Percentiles rank a stretch among this genome's conserved stretches.
phyloP scores from a whole-genome alignment of 1,140 invertebrate genomes.

The Cydia amplana region DNA sequence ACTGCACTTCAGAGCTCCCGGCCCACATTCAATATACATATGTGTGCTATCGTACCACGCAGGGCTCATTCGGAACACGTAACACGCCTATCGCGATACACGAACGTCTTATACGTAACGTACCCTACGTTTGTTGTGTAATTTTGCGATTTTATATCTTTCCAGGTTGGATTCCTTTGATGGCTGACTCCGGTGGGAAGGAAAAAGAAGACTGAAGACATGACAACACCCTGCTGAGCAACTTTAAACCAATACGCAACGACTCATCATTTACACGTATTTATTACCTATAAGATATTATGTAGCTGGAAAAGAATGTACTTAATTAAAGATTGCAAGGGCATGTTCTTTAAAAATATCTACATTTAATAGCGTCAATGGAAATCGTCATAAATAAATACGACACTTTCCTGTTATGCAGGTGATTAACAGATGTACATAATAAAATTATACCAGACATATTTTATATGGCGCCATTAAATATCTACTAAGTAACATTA shows the following conservation, averaged over 20 bases:
- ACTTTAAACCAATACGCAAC: not conserved
- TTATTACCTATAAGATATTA: slow-evolving; percentile 40
- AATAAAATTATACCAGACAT: not conserved
- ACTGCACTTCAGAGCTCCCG: slow-evolving; percentile 75
- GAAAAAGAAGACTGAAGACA: too few species aligned
- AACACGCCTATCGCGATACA: slow-evolving; percentile 46
- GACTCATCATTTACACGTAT: not conserved
- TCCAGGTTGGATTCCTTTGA: slow-evolving; percentile 16
- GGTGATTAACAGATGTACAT: not conserved
- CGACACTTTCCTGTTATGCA: not conserved
- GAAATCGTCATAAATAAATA: slow-evolving; percentile 3
- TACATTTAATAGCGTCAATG: not conserved
- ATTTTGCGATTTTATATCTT: slow-evolving; percentile 29
- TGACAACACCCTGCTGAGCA: not conserved
- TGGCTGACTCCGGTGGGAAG: not conserved
- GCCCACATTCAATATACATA: slow-evolving; percentile 43
- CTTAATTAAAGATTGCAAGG: not conserved
- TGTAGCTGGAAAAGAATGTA: slow-evolving; percentile 34
- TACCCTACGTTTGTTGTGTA: slow-evolving; percentile 13
- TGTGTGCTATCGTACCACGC: slow-evolving; percentile 37
- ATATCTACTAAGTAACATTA: not conserved
- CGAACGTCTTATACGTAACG: slow-evolving; percentile 37
- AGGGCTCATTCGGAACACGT: slow-evolving; percentile 51
- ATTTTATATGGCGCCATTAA: not conserved
- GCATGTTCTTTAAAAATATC: not conserved